Base-by-base conservation (phyloP, 1,140 invertebrate genomes). In the Drosophila chauvacae region DNA sequence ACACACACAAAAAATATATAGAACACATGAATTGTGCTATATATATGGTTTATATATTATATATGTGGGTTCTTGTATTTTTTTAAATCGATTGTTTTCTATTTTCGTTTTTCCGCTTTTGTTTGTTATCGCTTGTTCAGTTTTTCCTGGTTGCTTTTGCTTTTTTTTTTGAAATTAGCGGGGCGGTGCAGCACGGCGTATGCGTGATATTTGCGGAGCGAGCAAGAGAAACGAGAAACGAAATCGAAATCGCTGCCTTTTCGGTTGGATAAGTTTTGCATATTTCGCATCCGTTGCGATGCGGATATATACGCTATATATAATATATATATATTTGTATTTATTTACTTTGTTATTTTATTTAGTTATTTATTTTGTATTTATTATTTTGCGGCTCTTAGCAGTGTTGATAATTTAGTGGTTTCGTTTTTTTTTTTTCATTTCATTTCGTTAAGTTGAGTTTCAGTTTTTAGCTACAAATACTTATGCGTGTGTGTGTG, bases 351-450 rank as follows among this genome's bases (percentile, higher is more conserved):
- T n/a, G 9, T 50, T 9, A 48, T 48, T 61, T 59, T n/a, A 23
- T 70, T 23, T 14, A 14, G 30, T 10, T 33, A 23, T 23, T 14
- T 47, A 23, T 14, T 47, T 47, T 1, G 3, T 47, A 7, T 23
- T 45, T 23, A 47, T 47, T 47, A 14, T 51, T n/a, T 51, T 62
- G 65, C 77, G 70, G 81, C 77, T 74, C 74, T 76, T 75, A 80
- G 80, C 75, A 55, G 56, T 77, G 77, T 77, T 72, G 63, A 77
- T 85, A 80, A 73, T 64, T 80, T 70, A 71, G 44, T 39, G 45
- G 20, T 64, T 68, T 33, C 45, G 41, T 26, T 80, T 68, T 62
- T 28, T 50, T 55, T 61, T 84, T 39, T 0, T 20, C 20, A 20
- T 20, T 30, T 9, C 23, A 23, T 23, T 30, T 9, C 28, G 28